A percentile compares a stretch with the other conserved stretches of the same genome.
Conservation (phyloP, 2,888 invertebrate species). For the Drosophila algonquin region DNA sequence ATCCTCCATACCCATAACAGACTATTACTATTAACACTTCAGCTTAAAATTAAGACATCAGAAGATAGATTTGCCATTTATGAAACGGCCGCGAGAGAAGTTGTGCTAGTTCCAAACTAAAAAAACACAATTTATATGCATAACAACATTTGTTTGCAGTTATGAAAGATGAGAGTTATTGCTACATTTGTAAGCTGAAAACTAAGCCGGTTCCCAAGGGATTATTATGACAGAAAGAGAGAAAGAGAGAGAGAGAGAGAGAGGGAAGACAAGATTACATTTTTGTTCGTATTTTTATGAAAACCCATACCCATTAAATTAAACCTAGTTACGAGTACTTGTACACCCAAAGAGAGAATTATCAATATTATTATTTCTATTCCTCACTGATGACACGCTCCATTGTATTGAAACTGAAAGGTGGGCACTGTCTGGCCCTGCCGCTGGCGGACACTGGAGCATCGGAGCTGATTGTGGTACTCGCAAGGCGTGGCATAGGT, state of each 20-base stretch:
- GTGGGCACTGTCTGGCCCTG: conserved; percentile 30
- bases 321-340: neutral
- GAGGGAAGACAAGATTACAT: neutral
- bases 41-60: neutral
- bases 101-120: conserved; percentile 21
- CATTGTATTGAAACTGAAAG: conserved; percentile 48
- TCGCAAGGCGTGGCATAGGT: conserved; percentile 66
- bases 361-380: neutral
- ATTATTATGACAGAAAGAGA: neutral
- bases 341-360: neutral
- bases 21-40: neutral
- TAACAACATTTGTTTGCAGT: neutral
- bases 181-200: conserved; percentile 21
- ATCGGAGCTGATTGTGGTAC: conserved; percentile 60
- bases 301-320: neutral
- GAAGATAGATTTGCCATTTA: neutral
- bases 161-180: conserved; percentile 3
- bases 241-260: no score
- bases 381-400: conserved; percentile 22
- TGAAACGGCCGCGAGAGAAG: neutral
- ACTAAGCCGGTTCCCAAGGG: neutral
- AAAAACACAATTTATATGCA: neutral
- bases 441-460: conserved; percentile 47
- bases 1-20: neutral
- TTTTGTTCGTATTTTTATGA: no score